Conservation (phyloP, 2,797 vertebrate species). For the Chelonia mydas region DNA sequence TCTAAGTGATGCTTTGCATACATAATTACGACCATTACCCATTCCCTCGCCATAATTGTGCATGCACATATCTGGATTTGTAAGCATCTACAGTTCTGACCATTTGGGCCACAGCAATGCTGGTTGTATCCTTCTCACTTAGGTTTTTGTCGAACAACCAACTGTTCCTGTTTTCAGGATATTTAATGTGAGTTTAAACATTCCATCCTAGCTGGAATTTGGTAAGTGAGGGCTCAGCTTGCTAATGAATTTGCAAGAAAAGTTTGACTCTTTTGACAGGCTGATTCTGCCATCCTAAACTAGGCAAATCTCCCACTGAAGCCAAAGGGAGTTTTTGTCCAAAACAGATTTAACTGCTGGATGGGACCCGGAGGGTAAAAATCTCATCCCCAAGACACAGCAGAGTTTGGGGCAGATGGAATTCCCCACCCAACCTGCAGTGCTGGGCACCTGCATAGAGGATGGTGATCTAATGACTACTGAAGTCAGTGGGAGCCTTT, state of each 20-base stretch:
- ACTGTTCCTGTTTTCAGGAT: not conserved
- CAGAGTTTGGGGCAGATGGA: not conserved
- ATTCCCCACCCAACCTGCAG: not conserved
- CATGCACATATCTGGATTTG: not conserved
- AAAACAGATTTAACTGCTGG: not conserved
- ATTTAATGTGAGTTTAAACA: constrained; percentile 8
- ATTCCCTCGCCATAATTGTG: not conserved
- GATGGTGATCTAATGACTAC: not conserved
- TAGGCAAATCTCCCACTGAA: not conserved
- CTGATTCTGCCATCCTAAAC: not conserved
- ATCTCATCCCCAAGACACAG: not conserved
- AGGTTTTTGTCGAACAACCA: not conserved
- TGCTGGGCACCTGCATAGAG: not conserved
- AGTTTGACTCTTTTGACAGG: constrained; percentile 38
- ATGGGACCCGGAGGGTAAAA: not conserved
- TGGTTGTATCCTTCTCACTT: not conserved
- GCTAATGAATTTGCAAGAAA: constrained; percentile 42
- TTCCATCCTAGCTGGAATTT: constrained; percentile 1
- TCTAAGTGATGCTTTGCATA: rapidly evolving
- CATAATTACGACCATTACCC: not conserved
- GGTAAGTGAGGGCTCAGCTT: constrained; percentile 28
- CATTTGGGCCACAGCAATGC: not conserved
- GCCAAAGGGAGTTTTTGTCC: not conserved
- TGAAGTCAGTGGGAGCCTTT: not conserved
- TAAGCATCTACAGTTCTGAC: not conserved